phyloP scores from a whole-genome alignment of 1,140 invertebrate species.

The Tigriopus japonicus region DNA sequence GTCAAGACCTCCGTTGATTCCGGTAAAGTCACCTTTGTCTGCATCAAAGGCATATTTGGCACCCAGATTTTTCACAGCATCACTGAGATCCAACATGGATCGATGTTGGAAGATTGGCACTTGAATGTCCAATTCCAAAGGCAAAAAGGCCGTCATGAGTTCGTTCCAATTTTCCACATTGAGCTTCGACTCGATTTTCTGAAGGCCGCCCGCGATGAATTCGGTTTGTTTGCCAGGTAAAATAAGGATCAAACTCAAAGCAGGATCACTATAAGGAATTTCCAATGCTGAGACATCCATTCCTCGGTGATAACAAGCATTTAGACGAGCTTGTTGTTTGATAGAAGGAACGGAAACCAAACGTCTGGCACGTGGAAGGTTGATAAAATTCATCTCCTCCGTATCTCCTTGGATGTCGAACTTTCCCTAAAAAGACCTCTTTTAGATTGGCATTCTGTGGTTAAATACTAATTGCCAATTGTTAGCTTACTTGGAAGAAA shows the following conservation, averaged over 20 bases:
- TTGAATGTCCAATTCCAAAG: not conserved
- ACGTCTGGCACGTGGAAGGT: not conserved
- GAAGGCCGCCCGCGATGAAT: slow-evolving; percentile 2
- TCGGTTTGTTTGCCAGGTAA: not conserved
- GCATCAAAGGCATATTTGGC: not conserved
- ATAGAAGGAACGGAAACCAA: not conserved
- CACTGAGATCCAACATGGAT: not conserved
- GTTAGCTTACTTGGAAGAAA: not conserved
- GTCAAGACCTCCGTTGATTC: slow-evolving; percentile 8
- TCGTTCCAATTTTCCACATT: not conserved
- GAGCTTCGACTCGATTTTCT: not conserved
- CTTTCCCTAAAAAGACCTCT: not conserved
- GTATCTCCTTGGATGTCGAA: not conserved
- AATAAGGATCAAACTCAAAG: not conserved
- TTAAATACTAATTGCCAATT: not conserved
- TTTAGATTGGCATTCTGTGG: not conserved
- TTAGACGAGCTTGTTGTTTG: no score
- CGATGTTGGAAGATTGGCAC: not conserved
- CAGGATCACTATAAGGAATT: no score
- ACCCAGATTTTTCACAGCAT: not conserved
- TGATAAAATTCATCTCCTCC: slow-evolving; percentile 7
- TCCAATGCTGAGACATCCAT: no score
- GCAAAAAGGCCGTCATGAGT: not conserved
- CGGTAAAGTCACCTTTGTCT: not conserved
- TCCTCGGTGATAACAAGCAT: no score